phyloP scores from a whole-genome alignment of 2,888 invertebrate species.

The Trissolcus japonicus region DNA sequence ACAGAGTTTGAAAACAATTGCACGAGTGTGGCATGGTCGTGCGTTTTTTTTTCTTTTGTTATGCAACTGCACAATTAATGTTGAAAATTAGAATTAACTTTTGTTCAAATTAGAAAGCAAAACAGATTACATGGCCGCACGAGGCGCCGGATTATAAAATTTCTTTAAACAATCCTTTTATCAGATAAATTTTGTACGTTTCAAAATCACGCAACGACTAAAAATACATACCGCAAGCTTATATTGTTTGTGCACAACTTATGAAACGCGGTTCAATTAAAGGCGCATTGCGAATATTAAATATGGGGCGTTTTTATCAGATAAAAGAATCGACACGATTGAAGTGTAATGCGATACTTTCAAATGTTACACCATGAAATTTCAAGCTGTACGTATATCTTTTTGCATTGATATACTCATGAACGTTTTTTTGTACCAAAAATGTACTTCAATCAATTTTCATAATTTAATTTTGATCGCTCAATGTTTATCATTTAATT shows the following conservation, averaged over 20 bases:
- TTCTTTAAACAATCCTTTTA: constrained; percentile 10
- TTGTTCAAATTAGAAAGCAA: constrained; percentile 38
- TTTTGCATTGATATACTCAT: background rate
- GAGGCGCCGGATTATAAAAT: constrained; percentile 6
- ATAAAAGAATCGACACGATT: constrained; percentile 17
- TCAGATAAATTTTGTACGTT: constrained; percentile 3
- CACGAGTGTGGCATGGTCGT: background rate
- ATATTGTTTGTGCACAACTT: constrained; percentile 5
- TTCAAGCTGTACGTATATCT: background rate
- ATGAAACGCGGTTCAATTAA: constrained; percentile 2
- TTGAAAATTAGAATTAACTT: constrained; percentile 19
- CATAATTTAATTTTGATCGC: background rate
- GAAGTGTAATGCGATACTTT: constrained; percentile 14
- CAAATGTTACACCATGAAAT: constrained; percentile 3
- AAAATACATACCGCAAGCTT: constrained; percentile 3
- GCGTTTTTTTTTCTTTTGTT: background rate
- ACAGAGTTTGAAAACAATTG: too few species aligned
- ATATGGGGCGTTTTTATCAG: constrained; percentile 31
- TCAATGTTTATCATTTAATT: too few species aligned
- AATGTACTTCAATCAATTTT: background rate
- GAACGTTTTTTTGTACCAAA: too few species aligned
- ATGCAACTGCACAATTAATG: constrained; percentile 20
- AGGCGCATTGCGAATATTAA: constrained; percentile 14
- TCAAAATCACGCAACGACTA: constrained; percentile 5
- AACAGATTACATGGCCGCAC: constrained; percentile 16